Percentiles rank a stretch among this genome's conserved stretches.
phyloP scores from a whole-genome alignment of 2,113 vertebrate species.

The Scalopus aquaticus region DNA sequence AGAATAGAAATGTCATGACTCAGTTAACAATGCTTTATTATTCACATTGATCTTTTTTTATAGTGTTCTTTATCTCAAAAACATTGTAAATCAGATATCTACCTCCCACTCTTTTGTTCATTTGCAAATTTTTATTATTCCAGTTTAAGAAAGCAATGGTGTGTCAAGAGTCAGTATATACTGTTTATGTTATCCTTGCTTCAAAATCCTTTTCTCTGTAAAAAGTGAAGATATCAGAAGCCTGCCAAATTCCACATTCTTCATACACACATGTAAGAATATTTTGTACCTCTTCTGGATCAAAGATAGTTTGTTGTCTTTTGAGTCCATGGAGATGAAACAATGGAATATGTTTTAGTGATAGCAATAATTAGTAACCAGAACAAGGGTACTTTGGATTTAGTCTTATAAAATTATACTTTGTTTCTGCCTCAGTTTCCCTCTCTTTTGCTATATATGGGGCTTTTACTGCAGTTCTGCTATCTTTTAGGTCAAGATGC shows the following conservation, averaged over 20 bases:
- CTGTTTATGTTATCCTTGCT: constrained; percentile 84
- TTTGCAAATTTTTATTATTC: constrained; percentile 89
- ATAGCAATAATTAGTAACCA: background rate
- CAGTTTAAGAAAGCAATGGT: constrained; percentile 85
- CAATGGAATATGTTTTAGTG: background rate
- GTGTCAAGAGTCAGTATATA: constrained; percentile 86
- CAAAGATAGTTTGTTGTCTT: constrained; percentile 11
- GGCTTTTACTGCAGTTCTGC: background rate
- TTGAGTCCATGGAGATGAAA: constrained; percentile 20
- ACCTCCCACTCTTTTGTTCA: constrained; percentile 89
- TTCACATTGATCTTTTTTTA: constrained; percentile 88
- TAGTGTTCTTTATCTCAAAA: constrained; percentile 89
- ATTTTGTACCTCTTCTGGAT: background rate
- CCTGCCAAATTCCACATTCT: constrained; percentile 58
- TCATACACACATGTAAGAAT: constrained; percentile 52
- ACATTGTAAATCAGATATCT: constrained; percentile 89
- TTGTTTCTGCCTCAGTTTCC: background rate
- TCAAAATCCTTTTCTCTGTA: constrained; percentile 83
- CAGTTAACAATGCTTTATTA: constrained; percentile 90
- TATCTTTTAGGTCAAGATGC: background rate
- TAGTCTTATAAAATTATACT: background rate
- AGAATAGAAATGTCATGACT: constrained; percentile 90
- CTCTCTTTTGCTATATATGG: background rate
- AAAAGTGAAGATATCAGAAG: constrained; percentile 68
- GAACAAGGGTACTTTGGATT: background rate